Evolutionary conservation across 2,888 invertebrate species (phyloP), one percentile per base, ranked within the genome.

Genomic region (Pardosa pseudoannulata): DNA sequence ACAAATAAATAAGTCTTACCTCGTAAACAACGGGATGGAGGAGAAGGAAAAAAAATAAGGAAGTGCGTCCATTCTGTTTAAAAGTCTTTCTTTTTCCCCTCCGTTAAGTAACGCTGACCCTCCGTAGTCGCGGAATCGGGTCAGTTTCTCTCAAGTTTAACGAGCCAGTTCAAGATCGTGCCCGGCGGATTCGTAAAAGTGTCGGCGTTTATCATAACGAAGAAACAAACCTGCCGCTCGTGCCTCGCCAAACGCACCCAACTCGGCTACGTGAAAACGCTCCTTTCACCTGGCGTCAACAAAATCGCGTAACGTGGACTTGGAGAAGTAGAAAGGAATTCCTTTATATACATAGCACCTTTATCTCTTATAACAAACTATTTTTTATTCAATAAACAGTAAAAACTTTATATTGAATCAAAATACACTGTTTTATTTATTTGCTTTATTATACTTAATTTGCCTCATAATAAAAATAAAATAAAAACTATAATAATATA

Each of bases 131-230:
- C 56, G 5, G 56, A 56, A 56, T 56, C 56, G 16, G 56, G 56
- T 56, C 56, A 56, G 46, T 56, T 56, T 56, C 56, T 3, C n/a
- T n/a, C n/a, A 16, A 56, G 56, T 56, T 56, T 56, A 56, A 56
- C 56, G 56, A 56, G 56, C 56, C 23, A 56, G 56, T 56, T 56
- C 56, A 56, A 56, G 56, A 56, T 56, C 56, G 56, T 56, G 56
- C 23, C 23, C 3, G 56, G 1, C 56, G 23, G 56, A 56, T 56
- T 56, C 56, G 23, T 23, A 23, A 23, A 19, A 56, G 56, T 46
- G 46, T 56, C 23, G 23, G 23, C 23, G 5, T 56, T 56, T 23
- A 56, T 56, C 36, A 9, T 56, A 11, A 23, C 23, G 56, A 56
- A 16, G 16, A 46, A 56, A 56, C 56, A 56, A 56, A 56, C 5